A percentile compares a stretch with the other conserved stretches of the same genome.
Evolutionary conservation across 2,797 vertebrate genomes (phyloP).

Genomic region (Lepus townsendii): DNA sequence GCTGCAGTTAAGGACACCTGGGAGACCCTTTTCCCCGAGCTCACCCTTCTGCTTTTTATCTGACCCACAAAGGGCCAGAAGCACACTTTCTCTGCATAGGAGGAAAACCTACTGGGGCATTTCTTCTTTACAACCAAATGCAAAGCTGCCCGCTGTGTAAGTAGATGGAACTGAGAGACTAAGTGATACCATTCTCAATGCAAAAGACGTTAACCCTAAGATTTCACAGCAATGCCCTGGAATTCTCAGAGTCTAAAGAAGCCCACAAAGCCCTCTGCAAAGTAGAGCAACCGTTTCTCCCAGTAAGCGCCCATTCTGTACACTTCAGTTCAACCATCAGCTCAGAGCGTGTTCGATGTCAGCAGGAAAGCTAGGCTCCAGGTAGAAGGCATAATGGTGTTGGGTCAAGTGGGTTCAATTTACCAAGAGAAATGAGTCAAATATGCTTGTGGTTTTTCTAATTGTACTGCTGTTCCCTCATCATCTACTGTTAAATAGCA

Average conservation of each 20-base stretch:
- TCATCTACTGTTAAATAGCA: not conserved
- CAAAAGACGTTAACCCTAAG: conserved; percentile 79
- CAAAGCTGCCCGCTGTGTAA: conserved; percentile 77
- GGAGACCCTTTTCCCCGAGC: not conserved
- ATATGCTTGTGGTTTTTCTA: not conserved
- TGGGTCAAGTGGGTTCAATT: not conserved
- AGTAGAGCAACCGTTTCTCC: conserved; percentile 52
- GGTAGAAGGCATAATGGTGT: not conserved
- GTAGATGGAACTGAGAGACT: conserved; percentile 77
- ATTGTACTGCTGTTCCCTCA: not conserved
- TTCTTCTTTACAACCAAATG: conserved; percentile 70
- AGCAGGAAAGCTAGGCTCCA: not conserved
- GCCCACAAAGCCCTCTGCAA: conserved; percentile 40
- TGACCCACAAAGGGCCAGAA: conserved; percentile 79
- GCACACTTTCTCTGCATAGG: conserved; percentile 65
- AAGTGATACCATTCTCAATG: conserved; percentile 75
- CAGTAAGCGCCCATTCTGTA: not conserved
- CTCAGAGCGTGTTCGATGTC: not conserved
- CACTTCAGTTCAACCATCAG: not conserved
- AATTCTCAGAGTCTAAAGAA: conserved; percentile 66
- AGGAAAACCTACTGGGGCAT: conserved; percentile 78
- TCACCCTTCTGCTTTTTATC: conserved; percentile 48
- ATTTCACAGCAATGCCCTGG: conserved; percentile 58
- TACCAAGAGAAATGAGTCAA: not conserved
- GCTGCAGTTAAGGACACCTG: not conserved